Evolutionary conservation across 2,888 invertebrate genomes (phyloP).

Genomic region (Chymomyza fuscimana): DNA sequence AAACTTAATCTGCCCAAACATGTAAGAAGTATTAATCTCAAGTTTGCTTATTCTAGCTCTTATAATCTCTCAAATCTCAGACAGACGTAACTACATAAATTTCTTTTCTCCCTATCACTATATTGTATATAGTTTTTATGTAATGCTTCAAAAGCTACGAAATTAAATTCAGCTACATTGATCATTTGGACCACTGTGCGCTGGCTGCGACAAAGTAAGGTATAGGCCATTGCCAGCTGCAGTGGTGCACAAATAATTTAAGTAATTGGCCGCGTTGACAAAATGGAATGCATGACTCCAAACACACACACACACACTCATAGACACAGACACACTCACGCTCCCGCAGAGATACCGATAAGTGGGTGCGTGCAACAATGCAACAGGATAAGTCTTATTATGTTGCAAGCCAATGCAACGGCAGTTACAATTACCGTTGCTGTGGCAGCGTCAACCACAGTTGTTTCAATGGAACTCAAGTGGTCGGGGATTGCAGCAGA

Average conservation of each 20-base stretch:
- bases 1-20: too few relatives aligned
- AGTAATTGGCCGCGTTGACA: constrained; percentile 51
- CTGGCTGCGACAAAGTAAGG: too few relatives aligned
- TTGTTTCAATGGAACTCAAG: neutral
- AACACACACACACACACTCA: neutral
- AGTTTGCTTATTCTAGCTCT: too few relatives aligned
- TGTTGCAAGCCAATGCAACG: constrained; percentile 17
- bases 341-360: neutral
- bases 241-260: constrained; percentile 50
- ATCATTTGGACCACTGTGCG: too few relatives aligned
- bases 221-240: constrained; percentile 1
- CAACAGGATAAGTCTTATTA: constrained; percentile 60
- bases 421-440: neutral
- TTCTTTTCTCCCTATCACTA: too few relatives aligned
- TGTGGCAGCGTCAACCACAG: constrained; percentile 3
- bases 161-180: too few relatives aligned
- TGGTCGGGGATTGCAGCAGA: neutral
- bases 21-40: too few relatives aligned
- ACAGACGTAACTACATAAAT: too few relatives aligned
- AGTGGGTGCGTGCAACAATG: constrained; percentile 35
- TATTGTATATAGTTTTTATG: too few relatives aligned
- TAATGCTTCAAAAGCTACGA: too few relatives aligned
- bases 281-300: constrained; percentile 33
- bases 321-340: neutral
- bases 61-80: too few relatives aligned